These are phyloP conservation scores for Drosophila lacicola DNA, from an alignment of 2,888 invertebrate species.

Conservation along the genomic window DNA sequence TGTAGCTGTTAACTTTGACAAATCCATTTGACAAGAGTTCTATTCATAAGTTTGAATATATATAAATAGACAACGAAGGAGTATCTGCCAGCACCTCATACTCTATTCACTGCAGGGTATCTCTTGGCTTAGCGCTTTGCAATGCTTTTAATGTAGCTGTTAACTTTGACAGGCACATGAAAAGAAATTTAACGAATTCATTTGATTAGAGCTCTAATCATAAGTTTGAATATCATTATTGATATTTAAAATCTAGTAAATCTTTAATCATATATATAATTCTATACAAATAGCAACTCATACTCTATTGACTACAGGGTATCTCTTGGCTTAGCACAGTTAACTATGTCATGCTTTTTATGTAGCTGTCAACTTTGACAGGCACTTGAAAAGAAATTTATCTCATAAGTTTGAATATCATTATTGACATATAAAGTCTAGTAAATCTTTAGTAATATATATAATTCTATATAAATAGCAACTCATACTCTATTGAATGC, in stretches of 20 bases:
- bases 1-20: not conserved
- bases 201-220: not conserved
- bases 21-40: not conserved
- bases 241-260: no score
- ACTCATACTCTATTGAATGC: not conserved
- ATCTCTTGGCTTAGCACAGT: not conserved
- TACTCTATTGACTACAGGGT: not conserved
- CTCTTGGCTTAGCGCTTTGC: not conserved
- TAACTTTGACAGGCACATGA: not conserved
- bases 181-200: not conserved
- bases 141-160: not conserved
- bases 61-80: no score
- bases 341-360: not conserved
- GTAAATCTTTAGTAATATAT: no score
- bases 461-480: no score
- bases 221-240: no score
- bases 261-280: no score
- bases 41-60: not conserved
- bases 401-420: not conserved
- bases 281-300: not conserved
- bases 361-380: not conserved
- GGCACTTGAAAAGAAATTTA: not conserved
- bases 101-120: constrained; percentile 5
- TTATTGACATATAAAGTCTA: no score
- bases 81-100: not conserved